phyloP scores from a whole-genome alignment of 1,140 invertebrate genomes.

The Medauroidea extradentata region DNA sequence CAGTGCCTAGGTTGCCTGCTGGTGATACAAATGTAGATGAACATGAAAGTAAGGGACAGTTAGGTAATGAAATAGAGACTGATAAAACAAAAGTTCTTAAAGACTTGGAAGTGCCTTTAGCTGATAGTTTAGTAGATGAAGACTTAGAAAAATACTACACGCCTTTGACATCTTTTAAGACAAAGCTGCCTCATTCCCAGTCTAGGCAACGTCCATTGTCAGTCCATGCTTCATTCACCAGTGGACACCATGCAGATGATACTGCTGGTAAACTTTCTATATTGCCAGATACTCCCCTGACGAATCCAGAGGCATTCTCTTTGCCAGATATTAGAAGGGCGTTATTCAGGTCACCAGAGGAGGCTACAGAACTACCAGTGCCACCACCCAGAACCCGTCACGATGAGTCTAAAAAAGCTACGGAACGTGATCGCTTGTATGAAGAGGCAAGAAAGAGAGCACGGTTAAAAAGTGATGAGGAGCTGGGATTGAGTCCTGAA shows the following conservation, averaged over 20 bases:
- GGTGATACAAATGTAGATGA: too few species aligned
- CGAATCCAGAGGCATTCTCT: constrained; percentile 36
- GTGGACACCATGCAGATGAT: constrained; percentile 2
- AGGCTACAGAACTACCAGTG: constrained; percentile 45
- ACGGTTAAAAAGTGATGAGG: constrained; percentile 64
- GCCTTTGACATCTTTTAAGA: constrained; percentile 24
- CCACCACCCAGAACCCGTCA: constrained; percentile 44
- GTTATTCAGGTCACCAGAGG: constrained; percentile 24
- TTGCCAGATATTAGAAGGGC: constrained; percentile 35
- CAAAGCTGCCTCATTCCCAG: not conserved
- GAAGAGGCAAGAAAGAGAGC: constrained; percentile 63
- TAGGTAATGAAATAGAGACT: not conserved
- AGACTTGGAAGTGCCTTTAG: constrained; percentile 23
- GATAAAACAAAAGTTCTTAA: constrained; percentile 10
- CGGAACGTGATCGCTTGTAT: constrained; percentile 53
- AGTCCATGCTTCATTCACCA: constrained; percentile 20
- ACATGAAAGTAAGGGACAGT: too few species aligned
- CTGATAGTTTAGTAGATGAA: constrained; percentile 16
- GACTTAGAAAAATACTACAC: constrained; percentile 17
- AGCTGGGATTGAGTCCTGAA: constrained; percentile 66
- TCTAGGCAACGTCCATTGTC: constrained; percentile 21
- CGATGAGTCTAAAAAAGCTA: constrained; percentile 43
- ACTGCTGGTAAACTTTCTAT: constrained; percentile 5
- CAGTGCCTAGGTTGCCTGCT: too few species aligned
- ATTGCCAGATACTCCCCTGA: constrained; percentile 32